Percentiles rank a stretch among this genome's conserved stretches.
phyloP scores from a whole-genome alignment of 1,140 invertebrate genomes.

The Listronotus bonariensis region DNA sequence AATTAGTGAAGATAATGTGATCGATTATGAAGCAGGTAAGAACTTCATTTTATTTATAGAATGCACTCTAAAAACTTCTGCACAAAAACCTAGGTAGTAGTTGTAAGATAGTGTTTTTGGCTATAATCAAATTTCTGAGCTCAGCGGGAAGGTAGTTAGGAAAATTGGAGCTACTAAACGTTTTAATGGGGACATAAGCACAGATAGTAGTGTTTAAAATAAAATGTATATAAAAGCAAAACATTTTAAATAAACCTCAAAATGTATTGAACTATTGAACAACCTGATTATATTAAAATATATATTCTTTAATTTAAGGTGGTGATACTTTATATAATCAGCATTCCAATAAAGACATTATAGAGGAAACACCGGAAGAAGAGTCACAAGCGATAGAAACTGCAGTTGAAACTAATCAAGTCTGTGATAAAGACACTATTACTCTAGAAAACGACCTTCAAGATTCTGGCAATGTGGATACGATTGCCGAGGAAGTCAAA shows the following conservation, averaged over 20 bases:
- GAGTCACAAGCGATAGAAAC: neutral
- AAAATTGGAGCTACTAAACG: too few relatives aligned
- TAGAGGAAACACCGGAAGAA: neutral
- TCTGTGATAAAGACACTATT: constrained; percentile 4
- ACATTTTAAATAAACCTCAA: too few relatives aligned
- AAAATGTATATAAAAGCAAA: too few relatives aligned
- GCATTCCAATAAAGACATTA: constrained; percentile 12
- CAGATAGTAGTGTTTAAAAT: too few relatives aligned
- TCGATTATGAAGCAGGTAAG: constrained; percentile 23
- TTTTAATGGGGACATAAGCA: too few relatives aligned
- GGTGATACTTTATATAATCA: constrained; percentile 13
- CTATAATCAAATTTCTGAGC: too few relatives aligned
- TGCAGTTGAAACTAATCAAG: neutral
- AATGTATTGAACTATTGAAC: neutral
- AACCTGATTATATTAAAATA: neutral
- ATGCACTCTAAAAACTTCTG: too few relatives aligned
- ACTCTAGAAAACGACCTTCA: neutral
- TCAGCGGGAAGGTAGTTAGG: too few relatives aligned
- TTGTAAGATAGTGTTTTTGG: too few relatives aligned
- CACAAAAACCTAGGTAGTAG: too few relatives aligned
- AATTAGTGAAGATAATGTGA: constrained; percentile 18
- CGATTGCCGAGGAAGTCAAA: neutral
- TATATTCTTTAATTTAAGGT: constrained; percentile 5
- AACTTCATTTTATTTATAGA: too few relatives aligned
- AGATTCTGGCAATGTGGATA: neutral